Evolutionary conservation across 2,888 invertebrate genomes (phyloP), one percentile per base, ranked within the genome.

Genomic region (Machimus rusticus): DNA sequence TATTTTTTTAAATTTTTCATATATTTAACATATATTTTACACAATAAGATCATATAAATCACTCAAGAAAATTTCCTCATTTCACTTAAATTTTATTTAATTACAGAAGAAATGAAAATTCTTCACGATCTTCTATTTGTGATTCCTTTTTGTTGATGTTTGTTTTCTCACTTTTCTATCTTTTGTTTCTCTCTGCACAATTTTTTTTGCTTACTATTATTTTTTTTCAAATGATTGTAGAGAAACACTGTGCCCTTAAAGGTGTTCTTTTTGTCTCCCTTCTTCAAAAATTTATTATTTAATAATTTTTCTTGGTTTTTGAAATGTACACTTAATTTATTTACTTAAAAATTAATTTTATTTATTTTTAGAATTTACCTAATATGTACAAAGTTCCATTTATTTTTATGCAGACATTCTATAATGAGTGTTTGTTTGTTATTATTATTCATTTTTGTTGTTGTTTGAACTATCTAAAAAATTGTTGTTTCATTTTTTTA

Each of bases 21-120:
- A 76, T 87, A 88, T 88, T 86, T 88, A 88, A 88, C 88, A 88
- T 88, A 88, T 88, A 88, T 88, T 88, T 87, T 88, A 88, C 88
- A 88, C 88, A 88, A 88, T 88, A 88, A 88, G 88, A 88, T 87
- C 86, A 86, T 87, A 88, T 88, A 88, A 88, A 88, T 88, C 88
- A 88, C 88, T 88, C 88, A 88, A 87, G 88, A 88, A 88, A 88
- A 79, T 87, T 55, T 86, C 66, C 84, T 77, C 46, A 77, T 87
- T 87, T 76, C 23, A 51, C 37, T 78, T 87, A 79, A 37, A 76
- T 79, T 74, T 86, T 57, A 55, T 85, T 85, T 66, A 43, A 55
- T 86, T 55, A 77, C 55, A 77, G 55, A 86, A 77, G 74, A 77
- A 84, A 66, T 82, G 66, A 19, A 57, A 28, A 28, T 34, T 74